A percentile compares a stretch with the other conserved stretches of the same genome.
These are phyloP conservation scores for Furcula furcula DNA, from an alignment of 2,888 invertebrate genomes.

Conservation along the genomic window DNA sequence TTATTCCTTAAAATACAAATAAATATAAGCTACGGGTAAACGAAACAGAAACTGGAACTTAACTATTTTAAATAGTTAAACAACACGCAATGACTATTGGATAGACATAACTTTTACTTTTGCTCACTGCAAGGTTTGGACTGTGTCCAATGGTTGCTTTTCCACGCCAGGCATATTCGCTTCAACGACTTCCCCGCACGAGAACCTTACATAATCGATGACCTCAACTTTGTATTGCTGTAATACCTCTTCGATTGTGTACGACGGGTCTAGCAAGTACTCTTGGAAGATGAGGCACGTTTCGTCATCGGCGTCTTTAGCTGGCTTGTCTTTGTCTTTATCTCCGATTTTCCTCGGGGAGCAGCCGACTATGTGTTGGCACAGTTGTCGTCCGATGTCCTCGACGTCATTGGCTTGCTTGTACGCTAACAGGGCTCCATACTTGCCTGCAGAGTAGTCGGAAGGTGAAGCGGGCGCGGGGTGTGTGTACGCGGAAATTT, in stretches of 20 bases:
- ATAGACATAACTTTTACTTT: constrained; percentile 10
- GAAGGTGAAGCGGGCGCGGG: constrained; percentile 81
- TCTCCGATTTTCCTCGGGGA: constrained; percentile 89
- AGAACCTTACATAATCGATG: constrained; percentile 92
- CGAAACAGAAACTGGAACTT: constrained; percentile 12
- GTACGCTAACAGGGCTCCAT: constrained; percentile 91
- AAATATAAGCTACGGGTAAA: constrained; percentile 27
- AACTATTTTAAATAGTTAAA: constrained; percentile 9
- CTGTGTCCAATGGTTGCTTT: constrained; percentile 78
- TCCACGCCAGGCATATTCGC: constrained; percentile 67
- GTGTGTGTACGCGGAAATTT: constrained; percentile 89
- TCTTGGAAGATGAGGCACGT: constrained; percentile 92
- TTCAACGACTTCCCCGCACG: constrained; percentile 88
- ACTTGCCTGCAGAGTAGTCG: constrained; percentile 87
- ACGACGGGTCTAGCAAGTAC: constrained; percentile 89
- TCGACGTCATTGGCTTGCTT: constrained; percentile 64
- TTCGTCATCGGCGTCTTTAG: constrained; percentile 87
- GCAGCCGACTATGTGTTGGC: constrained; percentile 97
- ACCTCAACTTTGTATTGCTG: constrained; percentile 84
- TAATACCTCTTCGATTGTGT: constrained; percentile 88
- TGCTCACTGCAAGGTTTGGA: constrained; percentile 84
- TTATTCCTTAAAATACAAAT: constrained; percentile 36
- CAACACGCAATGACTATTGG: constrained; percentile 4
- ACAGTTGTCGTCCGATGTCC: constrained; percentile 87
- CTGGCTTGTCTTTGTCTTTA: constrained; percentile 82